Percentiles rank a stretch among this genome's conserved stretches.
phyloP scores from a whole-genome alignment of 2,113 vertebrate genomes.

The Eleginops maclovinus region DNA sequence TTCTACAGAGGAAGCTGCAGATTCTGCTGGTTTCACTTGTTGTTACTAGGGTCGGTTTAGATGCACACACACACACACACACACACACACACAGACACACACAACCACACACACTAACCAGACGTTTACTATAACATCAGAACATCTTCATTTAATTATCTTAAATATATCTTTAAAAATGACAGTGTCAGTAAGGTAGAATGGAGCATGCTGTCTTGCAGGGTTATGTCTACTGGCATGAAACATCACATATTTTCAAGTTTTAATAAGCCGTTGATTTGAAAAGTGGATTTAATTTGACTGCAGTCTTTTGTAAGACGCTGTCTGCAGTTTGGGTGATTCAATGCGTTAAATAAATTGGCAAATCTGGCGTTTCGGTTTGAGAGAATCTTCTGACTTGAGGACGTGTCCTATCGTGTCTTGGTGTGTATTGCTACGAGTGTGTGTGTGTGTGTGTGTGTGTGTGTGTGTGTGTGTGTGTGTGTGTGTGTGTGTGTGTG shows the following conservation, averaged over 20 bases:
- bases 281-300: constrained; percentile 9
- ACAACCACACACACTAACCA: too few relatives aligned
- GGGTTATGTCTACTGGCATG: background rate
- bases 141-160: too few relatives aligned
- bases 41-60: background rate
- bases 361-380: constrained; percentile 13
- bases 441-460: constrained; percentile 60
- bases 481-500: constrained; percentile 60
- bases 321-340: background rate
- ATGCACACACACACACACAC: background rate
- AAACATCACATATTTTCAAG: background rate
- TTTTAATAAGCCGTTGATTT: constrained; percentile 6
- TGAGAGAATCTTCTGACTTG: constrained; percentile 27
- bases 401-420: constrained; percentile 47
- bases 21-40: constrained; percentile 1
- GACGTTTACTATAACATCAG: too few relatives aligned
- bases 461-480: constrained; percentile 59
- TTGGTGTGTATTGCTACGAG: constrained; percentile 56
- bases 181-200: background rate
- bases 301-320: background rate
- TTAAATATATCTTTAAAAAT: too few relatives aligned
- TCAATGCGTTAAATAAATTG: constrained; percentile 1
- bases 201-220: background rate
- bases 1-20: constrained; percentile 33
- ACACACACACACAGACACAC: too few relatives aligned